Evolutionary conservation across 2,888 invertebrate genomes (phyloP).

Genomic region (Eueremaeus valkanovi): DNA sequence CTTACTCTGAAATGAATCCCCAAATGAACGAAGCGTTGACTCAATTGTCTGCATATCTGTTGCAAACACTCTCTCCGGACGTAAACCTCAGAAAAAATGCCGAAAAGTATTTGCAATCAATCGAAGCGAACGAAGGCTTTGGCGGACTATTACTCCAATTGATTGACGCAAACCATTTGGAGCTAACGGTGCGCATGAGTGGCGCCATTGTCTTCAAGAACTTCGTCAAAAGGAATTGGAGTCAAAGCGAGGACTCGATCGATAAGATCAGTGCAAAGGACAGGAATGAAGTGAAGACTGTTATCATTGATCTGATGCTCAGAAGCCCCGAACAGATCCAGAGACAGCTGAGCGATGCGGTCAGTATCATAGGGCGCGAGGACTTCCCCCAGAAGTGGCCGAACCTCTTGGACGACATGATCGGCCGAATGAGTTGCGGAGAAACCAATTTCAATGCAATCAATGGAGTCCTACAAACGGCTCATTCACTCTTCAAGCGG

Average conservation of each 20-base stretch:
- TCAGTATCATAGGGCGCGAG: constrained; percentile 89
- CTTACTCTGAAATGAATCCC: no score
- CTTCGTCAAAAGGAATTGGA: constrained; percentile 93
- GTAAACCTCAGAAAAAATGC: constrained; percentile 79
- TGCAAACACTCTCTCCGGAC: constrained; percentile 82
- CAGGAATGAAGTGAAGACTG: constrained; percentile 71
- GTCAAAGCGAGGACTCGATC: constrained; percentile 64
- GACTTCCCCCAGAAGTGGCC: constrained; percentile 98
- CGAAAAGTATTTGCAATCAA: constrained; percentile 83
- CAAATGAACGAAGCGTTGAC: constrained; percentile 2
- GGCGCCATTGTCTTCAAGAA: constrained; percentile 96
- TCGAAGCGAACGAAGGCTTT: constrained; percentile 86
- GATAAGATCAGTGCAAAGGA: constrained; percentile 77
- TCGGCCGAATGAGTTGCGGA: constrained; percentile 60
- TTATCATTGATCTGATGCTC: constrained; percentile 88
- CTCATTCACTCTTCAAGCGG: constrained; percentile 91
- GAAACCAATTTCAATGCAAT: constrained; percentile 86
- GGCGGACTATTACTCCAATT: constrained; percentile 77
- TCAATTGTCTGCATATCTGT: constrained; percentile 62
- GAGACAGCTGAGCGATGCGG: constrained; percentile 89
- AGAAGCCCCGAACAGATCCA: constrained; percentile 84
- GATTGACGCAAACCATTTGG: constrained; percentile 68
- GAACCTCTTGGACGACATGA: constrained; percentile 84
- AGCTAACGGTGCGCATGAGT: constrained; percentile 76
- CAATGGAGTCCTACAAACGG: constrained; percentile 89